Base-by-base conservation (phyloP, 2,113 vertebrate genomes). In the Donacobius atricapilla region DNA sequence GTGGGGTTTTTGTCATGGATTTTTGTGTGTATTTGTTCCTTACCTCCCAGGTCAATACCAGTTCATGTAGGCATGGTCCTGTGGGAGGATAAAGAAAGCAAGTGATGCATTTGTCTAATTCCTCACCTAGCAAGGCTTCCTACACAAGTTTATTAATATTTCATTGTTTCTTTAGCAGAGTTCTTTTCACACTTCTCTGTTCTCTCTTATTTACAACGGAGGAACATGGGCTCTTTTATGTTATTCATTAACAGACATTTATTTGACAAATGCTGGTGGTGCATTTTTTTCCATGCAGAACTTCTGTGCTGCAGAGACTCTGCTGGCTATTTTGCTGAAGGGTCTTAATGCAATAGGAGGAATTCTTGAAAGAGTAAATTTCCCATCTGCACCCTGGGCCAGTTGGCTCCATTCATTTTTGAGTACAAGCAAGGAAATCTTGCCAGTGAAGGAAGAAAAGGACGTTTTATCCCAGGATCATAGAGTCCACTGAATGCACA, bases 101-200 rank as follows among this genome's bases (percentile, higher is more conserved):
- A 94, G 24, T 30, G 35, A 72, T 65, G 10, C 44, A 47, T 84
- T 94, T 96, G 50, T 95, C 87, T 94, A 51, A 85, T 94, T 92
- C 71, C 47, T 87, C 63, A 89, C 68, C 78, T 89, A 87, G 66
- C 37, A 80, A 94, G 75, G 39, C 90, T 94, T 89, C 51, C 87
- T 84, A 85, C 82, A 79, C 68, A 94, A 65, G 54, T 91, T 91
- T 76, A 96, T 96, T 89, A 95, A 94, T 94, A 96, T 95, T 94
- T 94, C n/a, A 94, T 96, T 93, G 80, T 87, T 97, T 94, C 87
- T 89, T 79, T 84, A 76, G 69, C 80, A 60, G 53, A 93, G 30
- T 78, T 89, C 57, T 92, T 96, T 94, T 92, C 91, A 91, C 82
- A 91, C 93, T 90, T 95, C 58, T 93, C 45, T 84, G 40, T 93